Evolutionary conservation across 2,113 vertebrate genomes (phyloP).

Genomic region (Empidonax traillii): DNA sequence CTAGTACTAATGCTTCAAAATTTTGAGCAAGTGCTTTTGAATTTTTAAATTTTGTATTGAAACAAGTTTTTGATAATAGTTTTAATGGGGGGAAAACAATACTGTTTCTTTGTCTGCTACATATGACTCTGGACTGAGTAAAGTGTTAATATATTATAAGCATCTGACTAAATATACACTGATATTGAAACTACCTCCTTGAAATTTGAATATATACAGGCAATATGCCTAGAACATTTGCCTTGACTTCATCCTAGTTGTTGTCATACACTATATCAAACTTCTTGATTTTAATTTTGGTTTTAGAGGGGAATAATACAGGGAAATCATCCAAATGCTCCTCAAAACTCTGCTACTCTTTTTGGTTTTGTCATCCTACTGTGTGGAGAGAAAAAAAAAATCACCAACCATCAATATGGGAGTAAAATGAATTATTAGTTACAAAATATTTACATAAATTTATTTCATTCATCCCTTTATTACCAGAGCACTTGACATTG

Average conservation of each 20-base stretch:
- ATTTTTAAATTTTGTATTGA: background rate
- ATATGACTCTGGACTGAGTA: background rate
- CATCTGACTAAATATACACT: background rate
- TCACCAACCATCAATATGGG: background rate
- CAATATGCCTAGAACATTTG: background rate
- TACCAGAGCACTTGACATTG: background rate
- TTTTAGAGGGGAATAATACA: background rate
- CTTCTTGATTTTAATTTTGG: background rate
- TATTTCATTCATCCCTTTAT: background rate
- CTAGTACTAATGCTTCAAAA: background rate
- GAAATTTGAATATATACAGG: background rate
- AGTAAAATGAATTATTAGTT: background rate
- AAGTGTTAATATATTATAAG: background rate
- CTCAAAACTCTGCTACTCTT: background rate
- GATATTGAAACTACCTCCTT: background rate
- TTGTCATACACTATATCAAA: background rate
- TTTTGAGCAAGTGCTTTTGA: background rate
- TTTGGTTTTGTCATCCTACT: background rate
- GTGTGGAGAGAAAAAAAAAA: background rate
- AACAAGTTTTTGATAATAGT: background rate
- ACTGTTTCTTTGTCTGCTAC: background rate
- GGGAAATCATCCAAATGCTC: background rate
- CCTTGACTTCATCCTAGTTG: background rate
- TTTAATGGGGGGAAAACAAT: background rate
- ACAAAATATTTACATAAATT: background rate